Evolutionary conservation across 2,113 vertebrate species (phyloP).

Genomic region (Mesembrinibis cayennensis): DNA sequence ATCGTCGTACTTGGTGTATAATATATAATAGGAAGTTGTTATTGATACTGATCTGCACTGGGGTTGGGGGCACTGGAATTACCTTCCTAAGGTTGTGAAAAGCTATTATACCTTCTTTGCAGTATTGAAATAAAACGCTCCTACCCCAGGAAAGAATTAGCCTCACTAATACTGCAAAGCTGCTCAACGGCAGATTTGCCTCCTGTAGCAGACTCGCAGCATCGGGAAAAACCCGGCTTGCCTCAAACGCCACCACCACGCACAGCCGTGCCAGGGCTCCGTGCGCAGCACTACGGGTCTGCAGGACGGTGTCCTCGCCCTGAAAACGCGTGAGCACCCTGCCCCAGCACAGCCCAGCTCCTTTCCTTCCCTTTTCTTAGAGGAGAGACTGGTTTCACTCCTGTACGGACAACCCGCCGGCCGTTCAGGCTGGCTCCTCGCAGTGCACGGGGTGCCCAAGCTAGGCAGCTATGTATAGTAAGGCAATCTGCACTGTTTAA

Average conservation of each 20-base stretch:
- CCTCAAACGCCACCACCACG: fast-evolving
- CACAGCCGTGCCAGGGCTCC: neutral
- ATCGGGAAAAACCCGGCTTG: neutral
- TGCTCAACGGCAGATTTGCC: neutral
- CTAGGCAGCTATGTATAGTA: neutral
- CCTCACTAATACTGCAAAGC: neutral
- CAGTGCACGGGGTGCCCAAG: neutral
- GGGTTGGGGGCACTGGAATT: neutral
- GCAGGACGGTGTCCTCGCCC: neutral
- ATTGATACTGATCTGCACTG: too few species aligned
- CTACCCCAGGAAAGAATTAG: neutral
- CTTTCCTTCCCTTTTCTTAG: neutral
- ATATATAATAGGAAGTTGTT: neutral
- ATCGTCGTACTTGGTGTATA: fast-evolving
- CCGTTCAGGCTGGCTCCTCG: neutral
- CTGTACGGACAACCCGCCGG: fast-evolving
- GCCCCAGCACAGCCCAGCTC: neutral
- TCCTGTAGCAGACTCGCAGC: neutral
- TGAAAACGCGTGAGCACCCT: fast-evolving
- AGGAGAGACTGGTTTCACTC: neutral
- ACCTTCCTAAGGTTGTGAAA: neutral
- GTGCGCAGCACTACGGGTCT: neutral
- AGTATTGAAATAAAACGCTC: neutral
- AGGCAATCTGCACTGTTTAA: neutral
- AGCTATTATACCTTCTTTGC: neutral